A percentile compares a stretch with the other conserved stretches of the same genome.
Evolutionary conservation across 2,888 invertebrate species (phyloP).

Genomic region (Notodonta ziczac): DNA sequence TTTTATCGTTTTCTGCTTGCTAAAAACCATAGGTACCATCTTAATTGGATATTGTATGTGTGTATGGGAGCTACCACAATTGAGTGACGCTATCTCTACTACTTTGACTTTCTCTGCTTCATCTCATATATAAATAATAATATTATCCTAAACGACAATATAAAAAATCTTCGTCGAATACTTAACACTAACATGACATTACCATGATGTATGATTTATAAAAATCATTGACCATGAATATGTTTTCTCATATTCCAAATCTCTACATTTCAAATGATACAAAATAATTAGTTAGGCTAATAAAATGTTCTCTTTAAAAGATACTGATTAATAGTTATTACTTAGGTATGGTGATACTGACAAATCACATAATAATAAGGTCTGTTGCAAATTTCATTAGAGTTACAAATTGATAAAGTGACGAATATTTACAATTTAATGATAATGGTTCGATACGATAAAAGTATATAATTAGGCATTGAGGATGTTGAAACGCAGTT

Average conservation of each 20-base stretch:
- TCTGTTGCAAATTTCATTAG: constrained; percentile 67
- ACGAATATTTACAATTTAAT: constrained; percentile 48
- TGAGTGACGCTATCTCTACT: constrained; percentile 28
- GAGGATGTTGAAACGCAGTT: constrained; percentile 33
- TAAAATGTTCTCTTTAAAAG: constrained; percentile 66
- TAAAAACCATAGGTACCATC: constrained; percentile 37
- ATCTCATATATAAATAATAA: constrained; percentile 15
- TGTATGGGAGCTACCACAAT: constrained; percentile 24
- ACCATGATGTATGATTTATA: constrained; percentile 8
- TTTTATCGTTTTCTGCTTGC: constrained; percentile 59
- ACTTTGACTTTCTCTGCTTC: background rate
- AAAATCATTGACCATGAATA: constrained; percentile 27
- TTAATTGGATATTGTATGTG: constrained; percentile 30
- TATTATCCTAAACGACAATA: constrained; percentile 15
- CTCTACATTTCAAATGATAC: constrained; percentile 38
- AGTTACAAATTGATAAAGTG: constrained; percentile 39
- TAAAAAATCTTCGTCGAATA: constrained; percentile 2
- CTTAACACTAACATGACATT: constrained; percentile 5
- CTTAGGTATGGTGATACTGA: constrained; percentile 69
- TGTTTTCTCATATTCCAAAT: constrained; percentile 25
- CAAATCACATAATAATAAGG: constrained; percentile 66
- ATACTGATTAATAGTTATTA: constrained; percentile 69
- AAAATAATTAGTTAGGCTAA: constrained; percentile 63
- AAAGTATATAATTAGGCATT: constrained; percentile 32
- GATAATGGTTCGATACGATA: constrained; percentile 43